Conservation (phyloP, 2,113 vertebrate genomes). For the Terrapene triunguis region DNA sequence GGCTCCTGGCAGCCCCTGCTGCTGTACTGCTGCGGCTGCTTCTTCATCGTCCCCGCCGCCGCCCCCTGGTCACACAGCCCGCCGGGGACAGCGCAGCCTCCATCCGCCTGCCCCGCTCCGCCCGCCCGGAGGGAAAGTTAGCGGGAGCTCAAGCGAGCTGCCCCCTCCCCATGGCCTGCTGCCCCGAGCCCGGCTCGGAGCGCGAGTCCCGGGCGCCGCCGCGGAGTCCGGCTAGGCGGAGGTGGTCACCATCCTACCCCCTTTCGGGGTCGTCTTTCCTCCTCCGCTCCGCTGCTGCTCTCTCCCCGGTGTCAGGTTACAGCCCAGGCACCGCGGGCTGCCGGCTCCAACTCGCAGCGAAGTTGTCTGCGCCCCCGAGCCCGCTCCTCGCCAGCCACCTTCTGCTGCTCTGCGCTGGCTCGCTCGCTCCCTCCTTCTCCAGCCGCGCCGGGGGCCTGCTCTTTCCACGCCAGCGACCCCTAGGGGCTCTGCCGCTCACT, state of each 20-base stretch:
- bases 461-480: slow-evolving; percentile 37
- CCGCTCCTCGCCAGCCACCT: neutral
- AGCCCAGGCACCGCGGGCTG: neutral
- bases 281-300: slow-evolving; percentile 13
- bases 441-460: neutral
- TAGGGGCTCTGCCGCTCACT: neutral
- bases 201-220: slow-evolving; percentile 50
- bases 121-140: slow-evolving; percentile 72
- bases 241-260: slow-evolving; percentile 65
- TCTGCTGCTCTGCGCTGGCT: neutral
- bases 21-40: slow-evolving; percentile 88
- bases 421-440: neutral
- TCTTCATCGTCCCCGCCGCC: slow-evolving; percentile 88
- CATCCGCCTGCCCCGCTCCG: slow-evolving; percentile 76
- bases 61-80: slow-evolving; percentile 84
- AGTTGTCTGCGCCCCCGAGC: neutral
- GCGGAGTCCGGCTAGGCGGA: slow-evolving; percentile 39
- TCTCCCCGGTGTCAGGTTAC: slow-evolving; percentile 63
- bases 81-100: slow-evolving; percentile 76
- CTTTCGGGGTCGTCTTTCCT: slow-evolving; percentile 58
- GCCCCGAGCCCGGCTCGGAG: neutral
- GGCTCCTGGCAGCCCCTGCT: slow-evolving; percentile 71
- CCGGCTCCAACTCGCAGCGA: slow-evolving; percentile 17
- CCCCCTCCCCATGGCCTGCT: slow-evolving; percentile 37
- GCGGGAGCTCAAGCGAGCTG: slow-evolving; percentile 36